Base-by-base conservation (phyloP, 2,797 vertebrate species). In the Thunnus albacares region DNA sequence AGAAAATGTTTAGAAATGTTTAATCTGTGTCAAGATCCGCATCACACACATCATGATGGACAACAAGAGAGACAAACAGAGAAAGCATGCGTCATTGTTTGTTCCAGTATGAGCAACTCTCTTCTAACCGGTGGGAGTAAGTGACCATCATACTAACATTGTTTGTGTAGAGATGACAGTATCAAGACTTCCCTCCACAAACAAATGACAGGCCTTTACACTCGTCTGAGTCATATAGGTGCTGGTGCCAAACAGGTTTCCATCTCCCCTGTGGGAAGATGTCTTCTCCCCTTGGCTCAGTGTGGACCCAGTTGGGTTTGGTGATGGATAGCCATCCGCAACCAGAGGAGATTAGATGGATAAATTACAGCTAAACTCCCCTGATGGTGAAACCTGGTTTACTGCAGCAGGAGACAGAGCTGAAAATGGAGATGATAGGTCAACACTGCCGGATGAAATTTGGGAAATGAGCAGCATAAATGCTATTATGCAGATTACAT, bases 331-430 rank as follows among this genome's bases (percentile, higher is more conserved):
- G 69, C 75, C 43, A 10, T 79, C 61, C 60, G 47, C 78, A 66
- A 59, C 71, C 52, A 69, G 84, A 93, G 77, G 33, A 92, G 85
- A 91, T 85, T 81, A 89, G 57, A 53, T 59, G 70, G 74, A 80
- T 73, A 63, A 74, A 89, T 91, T 84, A 89, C 66, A 43, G 80
- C 70, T 59, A 26, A 83, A 77, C 75, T 86, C 88, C 83, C 84
- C 14, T 86, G 85, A 81, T 81, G 77, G 62, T 67, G 41, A 66
- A 90, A 91, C 82, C 85, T 83, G 87, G 86, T 91, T 89, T 83
- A 65, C 71, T 81, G 85, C 79, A 75, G 75, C 82, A 82, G 83
- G 87, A 92, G 67, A 69, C 80, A 79, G 67, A 79, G 67, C 83
- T 76, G 80, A 82, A 85, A 80, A 77, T 47, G 75, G 69, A 90